Evolutionary conservation across 2,888 invertebrate genomes (phyloP), one percentile per base, ranked within the genome.

Genomic region (Aricia artaxerxes): DNA sequence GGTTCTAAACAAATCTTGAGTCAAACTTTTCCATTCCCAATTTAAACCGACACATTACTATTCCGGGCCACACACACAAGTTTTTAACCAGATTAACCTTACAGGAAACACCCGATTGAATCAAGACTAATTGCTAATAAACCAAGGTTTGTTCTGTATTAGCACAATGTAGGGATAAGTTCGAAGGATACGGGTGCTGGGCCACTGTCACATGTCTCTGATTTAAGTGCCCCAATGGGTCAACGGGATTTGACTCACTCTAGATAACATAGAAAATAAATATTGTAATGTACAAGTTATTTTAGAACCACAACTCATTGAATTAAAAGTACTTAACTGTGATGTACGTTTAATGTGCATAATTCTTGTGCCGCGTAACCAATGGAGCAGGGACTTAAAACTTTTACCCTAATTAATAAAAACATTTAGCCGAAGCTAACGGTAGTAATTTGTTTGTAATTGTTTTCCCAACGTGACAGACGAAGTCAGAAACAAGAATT

Each of bases 101-200:
- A 79, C 79, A 79, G 78, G 80, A 80, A 82, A 82, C 79, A 83
- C 79, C 79, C 82, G 81, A 82, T 82, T 81, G 82, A 79, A 84
- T 84, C 80, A 79, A 79, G 73, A 69, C 80, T 83, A 83, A 83
- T 83, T 82, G 82, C 82, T 64, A 83, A 82, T 83, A 82, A 83
- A 82, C 80, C 80, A 83, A 80, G 78, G 40, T 79, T 80, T 80
- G 80, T 80, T 80, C 79, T 78, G n/a, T 77, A 82, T 82, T 76
- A 77, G 78, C 78, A 82, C 82, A 69, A 35, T 69, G 69, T 69
- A 69, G 13, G 69, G 69, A 38, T 38, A 16, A 13, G 69, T 31
- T 4, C 4, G 13, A 11, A 69, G 1, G 2, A 1, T 13, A 16
- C 57, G 3, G 57, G 57, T 1, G 16, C 57, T 57, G 57, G 16